phyloP scores from a whole-genome alignment of 2,797 vertebrate genomes.

The Siniperca obscura region DNA sequence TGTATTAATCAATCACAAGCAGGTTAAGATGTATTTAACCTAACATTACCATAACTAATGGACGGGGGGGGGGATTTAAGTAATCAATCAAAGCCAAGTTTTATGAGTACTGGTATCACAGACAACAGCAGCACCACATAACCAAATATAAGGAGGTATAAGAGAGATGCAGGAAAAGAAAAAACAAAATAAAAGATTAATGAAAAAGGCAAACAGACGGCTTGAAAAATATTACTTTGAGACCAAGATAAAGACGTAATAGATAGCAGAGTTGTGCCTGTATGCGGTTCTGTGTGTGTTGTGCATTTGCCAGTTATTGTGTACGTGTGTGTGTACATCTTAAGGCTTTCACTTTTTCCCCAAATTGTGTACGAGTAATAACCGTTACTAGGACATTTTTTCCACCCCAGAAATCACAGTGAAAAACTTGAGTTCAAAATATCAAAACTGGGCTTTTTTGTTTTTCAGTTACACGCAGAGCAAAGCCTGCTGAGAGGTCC shows the following conservation, averaged over 20 bases:
- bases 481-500: constrained; percentile 17
- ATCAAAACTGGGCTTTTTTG: constrained; percentile 31
- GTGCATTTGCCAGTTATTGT: not conserved
- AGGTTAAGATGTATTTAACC: constrained; percentile 73
- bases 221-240: constrained; percentile 2
- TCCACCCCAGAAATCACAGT: not conserved
- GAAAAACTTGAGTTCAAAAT: constrained; percentile 20
- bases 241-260: not conserved
- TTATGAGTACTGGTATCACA: constrained; percentile 30
- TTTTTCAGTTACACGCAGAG: constrained; percentile 20
- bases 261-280: not conserved
- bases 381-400: not conserved
- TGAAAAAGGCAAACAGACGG: not conserved
- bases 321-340: not conserved
- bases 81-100: constrained; percentile 63
- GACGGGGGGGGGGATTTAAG: constrained; percentile 35
- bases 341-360: not conserved
- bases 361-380: not conserved
- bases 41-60: constrained; percentile 73
- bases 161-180: not conserved
- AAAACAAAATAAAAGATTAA: not conserved
- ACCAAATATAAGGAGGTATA: not conserved
- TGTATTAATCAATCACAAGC: constrained; percentile 60
- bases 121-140: constrained; percentile 19
- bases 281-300: not conserved